Evolutionary conservation across 2,113 vertebrate genomes (phyloP), one percentile per base, ranked within the genome.

Genomic region (Eonycteris spelaea): DNA sequence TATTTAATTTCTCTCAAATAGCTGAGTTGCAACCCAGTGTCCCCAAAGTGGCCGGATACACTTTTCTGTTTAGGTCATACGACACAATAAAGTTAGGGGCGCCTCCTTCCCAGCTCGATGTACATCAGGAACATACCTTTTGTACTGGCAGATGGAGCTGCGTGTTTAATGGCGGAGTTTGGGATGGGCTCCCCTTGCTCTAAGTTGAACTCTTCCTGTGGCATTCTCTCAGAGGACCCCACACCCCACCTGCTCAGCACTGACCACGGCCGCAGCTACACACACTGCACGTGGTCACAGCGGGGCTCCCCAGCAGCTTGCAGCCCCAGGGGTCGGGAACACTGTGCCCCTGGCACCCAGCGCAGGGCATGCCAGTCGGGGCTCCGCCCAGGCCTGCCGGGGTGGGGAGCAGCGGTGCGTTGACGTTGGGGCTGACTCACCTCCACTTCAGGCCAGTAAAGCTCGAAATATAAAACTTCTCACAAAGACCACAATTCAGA

Each of bases 401-500:
- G 51, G 28, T 1, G 2, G 19, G 40, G 48, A 6, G 10, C 7
- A 24, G 59, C 24, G 21, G 40, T n/a, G 30, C 38, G 74, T 53
- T 91, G 83, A 65, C 48, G 26, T 86, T 6, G 22, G 38, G 21
- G 24, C 35, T 73, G 28, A 92, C 63, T 55, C 33, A 71, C 85
- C 48, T 53, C 43, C 40, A 90, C 35, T 68, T 80, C 94, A 90
- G 57, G 45, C 22, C 12, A 65, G 40, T 40, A 86, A 91, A 93
- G 35, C 26, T 26, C 86, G 68, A 89, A 95, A 79, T 63, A 55
- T 40, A 82, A 67, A 65, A 67, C 77, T 45, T 74, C 30, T 67
- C 38, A 94, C 28, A 55, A 92, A 94, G 35, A 63, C 15, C 65
- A 77, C 59, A 84, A 87, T 83, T 45, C 38, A 92, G 40, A 83